Conservation (phyloP, 2,888 invertebrate species). For the Timandra comae region DNA sequence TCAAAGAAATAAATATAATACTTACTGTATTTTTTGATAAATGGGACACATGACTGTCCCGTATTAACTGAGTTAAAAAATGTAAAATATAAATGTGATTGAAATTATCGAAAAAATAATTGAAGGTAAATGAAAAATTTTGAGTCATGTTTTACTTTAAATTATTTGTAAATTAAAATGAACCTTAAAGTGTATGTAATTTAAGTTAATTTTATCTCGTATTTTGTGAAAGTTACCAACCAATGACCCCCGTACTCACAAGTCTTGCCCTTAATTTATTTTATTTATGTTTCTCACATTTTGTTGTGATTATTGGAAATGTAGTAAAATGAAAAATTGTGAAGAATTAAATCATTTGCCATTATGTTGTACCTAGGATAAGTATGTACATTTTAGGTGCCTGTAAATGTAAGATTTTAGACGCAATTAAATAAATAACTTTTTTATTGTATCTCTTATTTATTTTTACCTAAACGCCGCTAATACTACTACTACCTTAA, state of each 20-base stretch:
- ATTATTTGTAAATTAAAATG: too few species aligned
- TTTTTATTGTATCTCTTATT: conserved; percentile 13
- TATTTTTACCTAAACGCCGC: too few species aligned
- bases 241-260: conserved; percentile 14
- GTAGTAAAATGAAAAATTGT: conserved; percentile 44
- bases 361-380: conserved; percentile 72
- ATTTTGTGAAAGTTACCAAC: conserved; percentile 50
- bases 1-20: too few species aligned
- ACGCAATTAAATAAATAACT: conserved; percentile 62
- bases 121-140: too few species aligned
- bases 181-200: too few species aligned
- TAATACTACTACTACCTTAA: too few species aligned
- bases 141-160: too few species aligned
- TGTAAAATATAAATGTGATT: too few species aligned
- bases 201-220: conserved; percentile 8
- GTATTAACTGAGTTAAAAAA: too few species aligned
- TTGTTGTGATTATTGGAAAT: conserved; percentile 46
- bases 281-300: conserved; percentile 57
- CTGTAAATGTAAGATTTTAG: conserved; percentile 67
- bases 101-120: too few species aligned
- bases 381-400: conserved; percentile 74
- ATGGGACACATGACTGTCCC: too few species aligned
- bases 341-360: conserved; percentile 66
- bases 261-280: conserved; percentile 59
- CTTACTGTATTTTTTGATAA: too few species aligned